A percentile compares a stretch with the other conserved stretches of the same genome.
phyloP scores from a whole-genome alignment of 2,113 vertebrate species.

The Gymnocephalus cernua region DNA sequence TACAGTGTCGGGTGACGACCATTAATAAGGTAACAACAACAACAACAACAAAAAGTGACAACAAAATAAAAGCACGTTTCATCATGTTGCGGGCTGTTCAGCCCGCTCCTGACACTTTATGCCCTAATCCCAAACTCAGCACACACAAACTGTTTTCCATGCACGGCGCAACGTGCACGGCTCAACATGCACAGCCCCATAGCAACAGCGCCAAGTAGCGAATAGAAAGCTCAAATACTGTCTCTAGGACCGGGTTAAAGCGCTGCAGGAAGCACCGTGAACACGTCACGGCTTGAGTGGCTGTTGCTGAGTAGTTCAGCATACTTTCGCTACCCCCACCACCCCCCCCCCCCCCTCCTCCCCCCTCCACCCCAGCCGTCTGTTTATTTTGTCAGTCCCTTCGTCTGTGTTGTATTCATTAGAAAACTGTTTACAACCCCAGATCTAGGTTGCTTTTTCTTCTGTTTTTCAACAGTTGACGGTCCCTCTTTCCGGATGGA shows the following conservation, averaged over 20 bases:
- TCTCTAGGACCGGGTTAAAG: conserved; percentile 87
- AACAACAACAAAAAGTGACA: conserved; percentile 38
- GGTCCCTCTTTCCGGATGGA: conserved; percentile 18
- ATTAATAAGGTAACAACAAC: conserved; percentile 26
- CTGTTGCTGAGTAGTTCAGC: conserved; percentile 88
- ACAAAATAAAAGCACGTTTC: conserved; percentile 44
- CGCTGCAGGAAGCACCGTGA: conserved; percentile 83
- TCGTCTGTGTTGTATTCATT: conserved; percentile 76
- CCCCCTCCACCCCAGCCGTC: conserved; percentile 69
- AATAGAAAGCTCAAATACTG: conserved; percentile 87
- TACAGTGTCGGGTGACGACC: neutral
- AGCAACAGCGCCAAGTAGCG: conserved; percentile 89
- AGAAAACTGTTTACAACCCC: conserved; percentile 73
- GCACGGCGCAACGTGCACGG: conserved; percentile 74
- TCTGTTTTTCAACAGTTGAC: neutral
- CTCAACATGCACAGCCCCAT: conserved; percentile 81
- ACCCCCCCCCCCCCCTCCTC: too few species aligned
- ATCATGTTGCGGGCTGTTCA: conserved; percentile 47
- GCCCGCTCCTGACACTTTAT: conserved; percentile 68
- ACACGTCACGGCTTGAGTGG: conserved; percentile 85
- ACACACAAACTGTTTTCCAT: conserved; percentile 73
- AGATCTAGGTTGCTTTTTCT: conserved; percentile 39
- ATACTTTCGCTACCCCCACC: conserved; percentile 74
- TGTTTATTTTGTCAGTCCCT: conserved; percentile 81
- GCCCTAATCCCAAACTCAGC: conserved; percentile 73